Evolutionary conservation across 2,888 invertebrate species (phyloP).

Genomic region (Danaus chrysippus): DNA sequence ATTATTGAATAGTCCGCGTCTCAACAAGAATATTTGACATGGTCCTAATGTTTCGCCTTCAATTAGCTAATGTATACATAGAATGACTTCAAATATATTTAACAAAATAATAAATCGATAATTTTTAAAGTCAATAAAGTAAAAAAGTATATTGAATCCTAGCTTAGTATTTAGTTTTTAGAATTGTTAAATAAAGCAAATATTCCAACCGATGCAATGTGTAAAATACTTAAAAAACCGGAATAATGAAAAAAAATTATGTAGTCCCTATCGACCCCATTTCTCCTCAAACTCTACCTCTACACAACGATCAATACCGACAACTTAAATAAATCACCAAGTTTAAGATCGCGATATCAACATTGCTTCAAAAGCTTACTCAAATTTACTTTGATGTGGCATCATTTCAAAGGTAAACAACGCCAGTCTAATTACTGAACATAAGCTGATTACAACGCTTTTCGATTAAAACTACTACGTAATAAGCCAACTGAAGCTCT

Average conservation of each 20-base stretch:
- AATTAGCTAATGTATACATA: neutral
- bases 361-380: slow-evolving; percentile 28
- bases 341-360: slow-evolving; percentile 45
- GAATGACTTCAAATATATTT: too few relatives aligned
- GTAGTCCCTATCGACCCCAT: slow-evolving; percentile 60
- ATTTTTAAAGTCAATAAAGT: too few relatives aligned
- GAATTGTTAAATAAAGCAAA: too few relatives aligned
- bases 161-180: too few relatives aligned
- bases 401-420: slow-evolving; percentile 64
- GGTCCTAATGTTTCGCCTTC: neutral
- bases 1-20: slow-evolving; percentile 47
- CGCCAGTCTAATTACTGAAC: slow-evolving; percentile 60
- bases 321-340: slow-evolving; percentile 73
- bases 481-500: slow-evolving; percentile 52
- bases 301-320: slow-evolving; percentile 65
- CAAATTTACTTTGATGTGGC: slow-evolving; percentile 55
- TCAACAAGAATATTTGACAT: slow-evolving; percentile 33
- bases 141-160: too few relatives aligned
- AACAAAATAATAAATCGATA: too few relatives aligned
- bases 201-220: too few relatives aligned
- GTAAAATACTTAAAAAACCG: too few relatives aligned
- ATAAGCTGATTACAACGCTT: slow-evolving; percentile 56
- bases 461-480: slow-evolving; percentile 50
- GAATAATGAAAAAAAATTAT: too few relatives aligned
- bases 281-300: slow-evolving; percentile 56